These are phyloP conservation scores for Metalampra italica DNA, from an alignment of 2,888 invertebrate species.

Conservation along the genomic window DNA sequence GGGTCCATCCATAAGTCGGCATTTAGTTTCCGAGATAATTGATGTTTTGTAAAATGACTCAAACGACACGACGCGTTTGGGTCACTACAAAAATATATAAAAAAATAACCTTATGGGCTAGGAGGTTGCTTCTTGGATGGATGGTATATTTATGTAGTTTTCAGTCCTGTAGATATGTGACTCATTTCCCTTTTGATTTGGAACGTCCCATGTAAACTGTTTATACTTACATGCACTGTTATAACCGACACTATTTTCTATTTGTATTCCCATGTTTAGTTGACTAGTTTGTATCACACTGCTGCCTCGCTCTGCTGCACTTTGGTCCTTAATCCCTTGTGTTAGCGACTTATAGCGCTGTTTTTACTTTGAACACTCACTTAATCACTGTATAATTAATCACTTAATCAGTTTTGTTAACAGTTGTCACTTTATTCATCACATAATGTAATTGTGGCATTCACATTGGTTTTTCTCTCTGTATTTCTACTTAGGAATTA, in stretches of 20 bases:
- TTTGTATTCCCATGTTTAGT: slow-evolving; percentile 69
- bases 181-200: no score
- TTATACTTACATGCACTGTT: slow-evolving; percentile 67
- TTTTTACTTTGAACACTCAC: slow-evolving; percentile 4
- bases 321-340: neutral
- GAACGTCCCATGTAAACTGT: no score
- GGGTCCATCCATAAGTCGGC: no score
- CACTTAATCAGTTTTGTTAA: neutral
- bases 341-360: slow-evolving; percentile 5
- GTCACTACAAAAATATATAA: no score
- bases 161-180: no score
- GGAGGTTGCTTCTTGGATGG: no score
- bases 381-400: slow-evolving; percentile 7
- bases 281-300: slow-evolving; percentile 37
- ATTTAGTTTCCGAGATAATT: no score
- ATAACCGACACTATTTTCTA: slow-evolving; percentile 67
- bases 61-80: no score
- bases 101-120: no score
- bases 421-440: neutral
- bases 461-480: slow-evolving; percentile 22
- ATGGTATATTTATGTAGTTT: no score
- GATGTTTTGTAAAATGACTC: no score
- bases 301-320: slow-evolving; percentile 15
- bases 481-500: no score
- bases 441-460: slow-evolving; percentile 17